phyloP scores from a whole-genome alignment of 2,797 vertebrate genomes.

The Octomys mimax region DNA sequence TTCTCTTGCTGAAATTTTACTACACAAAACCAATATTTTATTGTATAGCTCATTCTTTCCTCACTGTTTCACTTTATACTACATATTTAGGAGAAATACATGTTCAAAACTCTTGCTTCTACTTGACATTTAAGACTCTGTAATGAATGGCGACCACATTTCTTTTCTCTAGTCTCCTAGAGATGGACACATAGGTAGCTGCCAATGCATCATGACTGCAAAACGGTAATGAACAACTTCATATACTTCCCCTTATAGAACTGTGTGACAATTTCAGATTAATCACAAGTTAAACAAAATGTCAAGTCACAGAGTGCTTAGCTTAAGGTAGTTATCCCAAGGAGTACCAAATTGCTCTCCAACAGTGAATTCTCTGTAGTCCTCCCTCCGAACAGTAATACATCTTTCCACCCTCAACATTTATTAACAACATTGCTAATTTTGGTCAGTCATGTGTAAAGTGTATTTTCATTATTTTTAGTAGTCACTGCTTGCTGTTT shows the following conservation, averaged over 20 bases:
- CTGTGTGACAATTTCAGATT: constrained; percentile 12
- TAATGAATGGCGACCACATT: not conserved
- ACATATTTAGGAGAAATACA: not conserved
- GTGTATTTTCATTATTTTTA: constrained; percentile 42
- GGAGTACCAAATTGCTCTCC: not conserved
- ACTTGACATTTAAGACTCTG: not conserved
- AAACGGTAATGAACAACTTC: not conserved
- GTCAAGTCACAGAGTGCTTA: not conserved
- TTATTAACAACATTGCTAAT: not conserved
- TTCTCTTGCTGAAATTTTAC: constrained; percentile 45
- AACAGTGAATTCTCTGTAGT: not conserved
- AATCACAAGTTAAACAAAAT: not conserved
- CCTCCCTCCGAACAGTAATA: not conserved
- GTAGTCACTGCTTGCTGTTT: constrained; percentile 27
- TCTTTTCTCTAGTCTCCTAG: constrained; percentile 48
- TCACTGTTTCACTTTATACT: not conserved
- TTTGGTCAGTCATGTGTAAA: constrained; percentile 47
- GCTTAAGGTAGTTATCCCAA: constrained; percentile 24
- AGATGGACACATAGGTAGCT: not conserved
- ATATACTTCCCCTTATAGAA: constrained; percentile 24
- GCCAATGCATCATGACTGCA: not conserved
- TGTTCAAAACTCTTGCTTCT: not conserved
- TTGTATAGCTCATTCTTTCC: not conserved
- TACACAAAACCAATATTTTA: not conserved
- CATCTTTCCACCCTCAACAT: not conserved